Conservation (phyloP, 1,140 invertebrate species). For the Drosophila lowei region DNA sequence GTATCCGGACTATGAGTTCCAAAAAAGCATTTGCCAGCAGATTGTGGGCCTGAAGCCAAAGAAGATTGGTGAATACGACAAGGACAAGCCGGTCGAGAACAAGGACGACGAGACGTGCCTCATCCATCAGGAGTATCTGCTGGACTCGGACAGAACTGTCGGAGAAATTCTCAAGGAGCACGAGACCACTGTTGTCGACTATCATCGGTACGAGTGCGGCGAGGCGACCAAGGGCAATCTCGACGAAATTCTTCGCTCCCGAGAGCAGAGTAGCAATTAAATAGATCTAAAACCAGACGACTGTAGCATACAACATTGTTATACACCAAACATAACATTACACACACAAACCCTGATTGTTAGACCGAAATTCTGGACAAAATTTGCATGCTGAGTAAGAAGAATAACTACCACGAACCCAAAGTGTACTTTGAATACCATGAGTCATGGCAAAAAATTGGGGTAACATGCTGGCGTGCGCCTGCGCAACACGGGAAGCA, state of each 20-base stretch:
- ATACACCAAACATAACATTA: constrained; percentile 24
- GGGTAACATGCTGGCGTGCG: constrained; percentile 44
- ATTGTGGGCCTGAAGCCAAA: constrained; percentile 95
- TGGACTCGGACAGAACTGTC: constrained; percentile 89
- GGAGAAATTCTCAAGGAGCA: constrained; percentile 89
- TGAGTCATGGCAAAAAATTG: constrained; percentile 59
- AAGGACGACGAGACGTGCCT: constrained; percentile 89
- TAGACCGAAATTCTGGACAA: constrained; percentile 14
- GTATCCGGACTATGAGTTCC: constrained; percentile 83
- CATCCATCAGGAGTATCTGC: constrained; percentile 94
- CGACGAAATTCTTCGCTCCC: constrained; percentile 58
- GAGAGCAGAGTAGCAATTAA: constrained; percentile 64
- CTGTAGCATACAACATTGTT: constrained; percentile 52
- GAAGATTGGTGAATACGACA: constrained; percentile 88
- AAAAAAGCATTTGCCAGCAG: constrained; percentile 93
- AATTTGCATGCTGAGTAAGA: constrained; percentile 48
- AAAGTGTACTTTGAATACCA: constrained; percentile 38
- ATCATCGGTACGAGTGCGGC: constrained; percentile 93
- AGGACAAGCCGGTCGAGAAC: constrained; percentile 86
- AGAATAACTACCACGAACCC: constrained; percentile 32
- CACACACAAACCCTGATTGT: constrained; percentile 2
- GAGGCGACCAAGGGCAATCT: constrained; percentile 82
- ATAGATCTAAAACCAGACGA: constrained; percentile 2
- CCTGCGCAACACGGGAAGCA: constrained; percentile 66
- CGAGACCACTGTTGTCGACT: constrained; percentile 90